Evolutionary conservation across 1,140 invertebrate species (phyloP).

Genomic region (Leptinotarsa defecta): DNA sequence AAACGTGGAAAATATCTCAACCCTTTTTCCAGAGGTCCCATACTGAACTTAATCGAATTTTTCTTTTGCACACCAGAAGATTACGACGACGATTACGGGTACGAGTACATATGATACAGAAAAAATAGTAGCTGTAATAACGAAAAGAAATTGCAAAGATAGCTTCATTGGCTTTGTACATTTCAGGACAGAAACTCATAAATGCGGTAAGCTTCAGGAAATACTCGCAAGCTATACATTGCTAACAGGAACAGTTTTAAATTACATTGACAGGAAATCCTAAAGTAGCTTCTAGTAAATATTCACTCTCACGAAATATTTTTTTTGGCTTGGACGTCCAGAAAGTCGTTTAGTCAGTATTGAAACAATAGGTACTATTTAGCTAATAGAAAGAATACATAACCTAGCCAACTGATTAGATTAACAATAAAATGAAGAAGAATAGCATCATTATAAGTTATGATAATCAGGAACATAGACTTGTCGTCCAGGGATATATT

Average conservation of each 20-base stretch:
- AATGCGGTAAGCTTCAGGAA: not conserved
- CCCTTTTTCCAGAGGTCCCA: constrained; percentile 83
- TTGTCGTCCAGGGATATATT: too few relatives aligned
- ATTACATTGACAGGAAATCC: not conserved
- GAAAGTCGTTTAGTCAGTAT: too few relatives aligned
- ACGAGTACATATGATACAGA: constrained; percentile 56
- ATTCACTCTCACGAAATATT: too few relatives aligned
- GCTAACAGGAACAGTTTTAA: not conserved
- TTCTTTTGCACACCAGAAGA: constrained; percentile 81
- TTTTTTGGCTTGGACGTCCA: too few relatives aligned
- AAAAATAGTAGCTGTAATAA: constrained; percentile 9
- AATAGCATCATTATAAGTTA: too few relatives aligned
- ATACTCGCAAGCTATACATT: not conserved
- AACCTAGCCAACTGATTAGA: too few relatives aligned
- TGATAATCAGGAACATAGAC: too few relatives aligned
- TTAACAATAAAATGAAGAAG: too few relatives aligned
- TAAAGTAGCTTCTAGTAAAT: too few relatives aligned
- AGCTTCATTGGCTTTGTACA: constrained; percentile 11
- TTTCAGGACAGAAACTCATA: not conserved
- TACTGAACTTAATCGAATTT: constrained; percentile 87
- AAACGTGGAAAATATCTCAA: constrained; percentile 86
- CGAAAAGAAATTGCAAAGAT: constrained; percentile 17
- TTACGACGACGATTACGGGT: constrained; percentile 68
- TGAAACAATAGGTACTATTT: too few relatives aligned
- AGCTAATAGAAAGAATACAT: too few relatives aligned